Evolutionary conservation across 1,140 invertebrate species (phyloP), one percentile per base, ranked within the genome.

Genomic region (Ips nitidus): DNA sequence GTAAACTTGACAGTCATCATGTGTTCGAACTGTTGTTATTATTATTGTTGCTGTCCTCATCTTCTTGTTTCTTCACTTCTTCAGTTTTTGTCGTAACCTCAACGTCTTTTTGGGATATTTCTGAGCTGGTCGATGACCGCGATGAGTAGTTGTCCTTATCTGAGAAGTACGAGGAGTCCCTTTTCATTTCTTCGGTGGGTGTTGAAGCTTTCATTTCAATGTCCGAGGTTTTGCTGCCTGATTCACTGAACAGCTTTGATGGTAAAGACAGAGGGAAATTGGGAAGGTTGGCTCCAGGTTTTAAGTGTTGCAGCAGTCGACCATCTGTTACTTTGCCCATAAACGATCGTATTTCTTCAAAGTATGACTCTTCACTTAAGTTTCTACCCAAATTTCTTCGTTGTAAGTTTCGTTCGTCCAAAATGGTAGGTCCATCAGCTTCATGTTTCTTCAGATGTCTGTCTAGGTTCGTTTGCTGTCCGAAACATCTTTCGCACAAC

Each of bases 391-490:
- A 65, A 40, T 72, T 75, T 61, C 76, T 73, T 60, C 76, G 70
- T 52, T 79, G 80, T 4, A 80, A 45, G 50, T 74, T 79, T 52
- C 83, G 74, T 71, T 90, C 89, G 75, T 90, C 88, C 39, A 90
- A 78, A 78, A 90, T 89, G 70, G 88, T 89, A 0, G 88, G 87
- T 0, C 92, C 92, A 76, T 95, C 93, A n/a, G 91, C 90, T 77
- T 99, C 96, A 81, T 99, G 97, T 77, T 99, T 99, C 86, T 97
- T 96, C 75, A 99, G 82, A 80, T 99, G 98, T 69, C 98, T 86
- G 82, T 99, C 97, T 42, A 99, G 85, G 81, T 99, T 99, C 1
- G 97, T 99, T 82, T 99, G 97, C 82, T 99, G 97, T 0, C 97
- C 97, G 81, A 99, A 99, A 81, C 96, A 97, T 56, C 93, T 85